Base-by-base conservation (phyloP, 1,140 invertebrate genomes). In the Ostrea edulis region DNA sequence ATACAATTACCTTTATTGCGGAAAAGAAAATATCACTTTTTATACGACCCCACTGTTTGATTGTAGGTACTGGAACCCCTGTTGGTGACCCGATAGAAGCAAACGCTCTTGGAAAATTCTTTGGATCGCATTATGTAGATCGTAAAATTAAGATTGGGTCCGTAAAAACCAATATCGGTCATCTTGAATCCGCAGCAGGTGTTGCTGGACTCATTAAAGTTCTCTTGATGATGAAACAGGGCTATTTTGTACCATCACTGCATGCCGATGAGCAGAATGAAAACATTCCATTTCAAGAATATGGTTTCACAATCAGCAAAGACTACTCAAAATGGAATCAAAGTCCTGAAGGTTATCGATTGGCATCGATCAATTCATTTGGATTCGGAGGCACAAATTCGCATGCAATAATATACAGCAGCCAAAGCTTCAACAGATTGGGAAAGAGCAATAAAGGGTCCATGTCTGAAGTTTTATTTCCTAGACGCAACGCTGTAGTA, bases 351-450 rank as follows among this genome's bases (percentile, higher is more conserved):
- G 97, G 88, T 96, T 97, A 97, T 20, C 97, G 97, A 35, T 95
- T 98, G 17, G 96, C 97, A 53, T 98, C 96, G 7, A 92, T 99
- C 0, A 99, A 99, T 95, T 98, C 97, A 0, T 99, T 99, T 94
- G 98, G 98, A 25, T 99, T 99, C 95, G 98, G 98, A 71, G 98
- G 98, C 82, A 98, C 98, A 17, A 99, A 99, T 95, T 97, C 97
- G 25, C 98, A 99, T 94, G 95, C 98, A 0, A 95, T 99, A 86
- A 94, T 99, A 0, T 62, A n/a, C 55, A 62, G 55, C n/a, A 17
- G 17, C 96, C 97, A 91, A 97, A 97, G 20, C 8, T 25, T 77
- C 25, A 77, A 25, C 55, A 20, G 5, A 7, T n/a, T 62, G n/a
- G 17, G 5, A 20, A 20, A 62, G 2, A 62, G 20, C 17, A 5